Base-by-base conservation (phyloP, 2,888 invertebrate species). In the Brachyopa scutellaris region DNA sequence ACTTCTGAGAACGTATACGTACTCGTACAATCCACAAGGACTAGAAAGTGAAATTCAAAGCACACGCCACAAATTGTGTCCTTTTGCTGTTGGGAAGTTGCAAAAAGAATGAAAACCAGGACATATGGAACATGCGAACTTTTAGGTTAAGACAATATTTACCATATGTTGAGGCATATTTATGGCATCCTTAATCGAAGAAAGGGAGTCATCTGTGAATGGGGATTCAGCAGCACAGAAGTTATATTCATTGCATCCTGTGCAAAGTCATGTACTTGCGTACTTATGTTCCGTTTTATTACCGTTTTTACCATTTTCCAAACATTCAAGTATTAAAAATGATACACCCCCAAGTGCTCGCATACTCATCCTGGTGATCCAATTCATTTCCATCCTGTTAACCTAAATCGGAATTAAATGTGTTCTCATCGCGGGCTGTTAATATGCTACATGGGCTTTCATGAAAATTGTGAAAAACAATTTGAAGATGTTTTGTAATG, bases 91-190 rank as follows among this genome's bases (percentile, higher is more conserved):
- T 64, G 51, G 66, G 59, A 78, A 59, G 57, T 66, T 57, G 42
- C 21, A 53, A 61, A 49, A 40, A 53, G 36, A 31, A 55, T 40
- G 38, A 59, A 36, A 82, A 70, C 49, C 80, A 38, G 64, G 64
- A 82, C 64, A 70, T n/a, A n/a, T 15, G 49, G 55, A 55, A 76
- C n/a, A n/a, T 59, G 57, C 53, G 70, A 82, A 82, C 64, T 82
- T 82, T 84, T 85, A 84, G 85, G 85, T 86, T 86, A 86, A 85
- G 85, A 85, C 85, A 86, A 86, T 86, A 86, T 86, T 86, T 85
- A 76, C 85, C 85, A 86, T 82, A 85, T 86, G 85, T 86, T 85
- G 78, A 79, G 53, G 21, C 70, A 76, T 82, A 82, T 82, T 82
- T 82, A 82, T 82, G 40, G 31, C 70, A 76, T 82, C 80, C 80